Percentiles rank a stretch among this genome's conserved stretches.
These are phyloP conservation scores for Hylia prasina DNA, from an alignment of 2,113 vertebrate genomes.

Conservation along the genomic window DNA sequence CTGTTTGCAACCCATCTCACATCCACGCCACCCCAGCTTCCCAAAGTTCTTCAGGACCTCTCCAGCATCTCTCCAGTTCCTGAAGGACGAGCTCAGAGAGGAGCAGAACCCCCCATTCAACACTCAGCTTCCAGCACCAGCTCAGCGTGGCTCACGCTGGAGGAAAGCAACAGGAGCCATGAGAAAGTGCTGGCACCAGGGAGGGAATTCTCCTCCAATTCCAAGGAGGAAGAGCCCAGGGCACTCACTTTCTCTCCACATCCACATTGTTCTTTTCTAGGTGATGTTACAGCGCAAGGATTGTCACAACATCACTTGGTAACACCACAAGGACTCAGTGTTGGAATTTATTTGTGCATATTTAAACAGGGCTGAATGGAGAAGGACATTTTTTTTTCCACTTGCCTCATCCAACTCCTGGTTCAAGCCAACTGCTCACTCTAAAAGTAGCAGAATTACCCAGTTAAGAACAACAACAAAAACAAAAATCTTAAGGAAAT, in stretches of 20 bases:
- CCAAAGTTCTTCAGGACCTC: background rate
- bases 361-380: slow-evolving; percentile 10
- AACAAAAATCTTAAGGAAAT: background rate
- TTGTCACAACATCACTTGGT: background rate
- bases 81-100: background rate
- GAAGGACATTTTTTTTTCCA: slow-evolving; percentile 32
- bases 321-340: background rate
- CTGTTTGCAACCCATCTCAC: background rate
- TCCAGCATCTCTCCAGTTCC: background rate
- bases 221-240: background rate
- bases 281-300: slow-evolving; percentile 11
- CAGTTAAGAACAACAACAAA: background rate
- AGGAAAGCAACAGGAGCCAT: background rate
- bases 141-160: background rate
- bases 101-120: background rate
- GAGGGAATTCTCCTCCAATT: background rate
- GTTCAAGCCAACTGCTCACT: slow-evolving; percentile 6
- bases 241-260: background rate
- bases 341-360: slow-evolving; percentile 11
- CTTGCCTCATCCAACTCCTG: slow-evolving; percentile 2
- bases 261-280: background rate
- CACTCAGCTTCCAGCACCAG: background rate
- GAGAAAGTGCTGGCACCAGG: background rate
- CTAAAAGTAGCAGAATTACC: background rate
- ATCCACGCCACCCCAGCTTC: background rate